phyloP scores from a whole-genome alignment of 2,113 vertebrate species.

The Natator depressus region DNA sequence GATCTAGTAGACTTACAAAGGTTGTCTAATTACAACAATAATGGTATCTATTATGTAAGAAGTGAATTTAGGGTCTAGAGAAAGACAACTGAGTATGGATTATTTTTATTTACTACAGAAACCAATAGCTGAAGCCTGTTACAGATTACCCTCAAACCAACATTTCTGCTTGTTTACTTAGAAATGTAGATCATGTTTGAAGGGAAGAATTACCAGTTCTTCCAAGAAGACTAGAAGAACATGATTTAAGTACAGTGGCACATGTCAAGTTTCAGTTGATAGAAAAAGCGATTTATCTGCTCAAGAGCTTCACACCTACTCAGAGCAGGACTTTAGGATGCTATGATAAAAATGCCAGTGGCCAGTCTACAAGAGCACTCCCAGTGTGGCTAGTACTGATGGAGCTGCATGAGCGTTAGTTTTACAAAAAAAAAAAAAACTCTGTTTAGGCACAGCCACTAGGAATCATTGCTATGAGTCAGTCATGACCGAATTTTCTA shows the following conservation, averaged over 20 bases:
- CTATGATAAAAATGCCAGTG: not conserved
- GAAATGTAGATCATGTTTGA: not conserved
- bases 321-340: not conserved
- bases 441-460: no score
- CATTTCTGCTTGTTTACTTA: not conserved
- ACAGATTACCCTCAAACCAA: not conserved
- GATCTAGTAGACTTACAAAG: not conserved
- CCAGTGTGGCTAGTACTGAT: no score
- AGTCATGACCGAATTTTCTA: no score
- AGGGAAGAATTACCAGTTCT: not conserved
- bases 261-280: not conserved
- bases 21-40: not conserved
- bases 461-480: no score
- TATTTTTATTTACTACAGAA: rapidly evolving
- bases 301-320: not conserved
- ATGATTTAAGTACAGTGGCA: not conserved
- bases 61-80: not conserved
- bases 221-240: no score
- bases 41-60: not conserved
- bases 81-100: not conserved
- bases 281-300: no score
- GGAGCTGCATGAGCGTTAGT: no score
- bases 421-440: no score
- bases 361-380: not conserved
- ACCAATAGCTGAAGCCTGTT: not conserved